A percentile compares a stretch with the other conserved stretches of the same genome.
phyloP scores from a whole-genome alignment of 2,888 invertebrate species.

The Pasiphila rectangulata region DNA sequence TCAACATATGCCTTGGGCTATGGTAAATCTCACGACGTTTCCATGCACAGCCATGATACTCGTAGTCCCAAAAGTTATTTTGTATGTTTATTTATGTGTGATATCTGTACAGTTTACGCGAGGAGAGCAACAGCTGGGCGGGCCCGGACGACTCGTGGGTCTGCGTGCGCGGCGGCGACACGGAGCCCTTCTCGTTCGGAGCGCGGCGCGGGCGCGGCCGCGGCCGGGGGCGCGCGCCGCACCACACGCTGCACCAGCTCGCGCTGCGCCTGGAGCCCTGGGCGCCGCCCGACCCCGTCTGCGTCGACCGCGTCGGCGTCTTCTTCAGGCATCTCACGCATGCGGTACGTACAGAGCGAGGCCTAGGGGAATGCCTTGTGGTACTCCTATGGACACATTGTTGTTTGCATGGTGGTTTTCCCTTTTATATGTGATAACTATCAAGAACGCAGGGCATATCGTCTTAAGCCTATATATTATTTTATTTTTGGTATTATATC shows the following conservation, averaged over 20 bases:
- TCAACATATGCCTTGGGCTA: no score
- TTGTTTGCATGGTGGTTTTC: no score
- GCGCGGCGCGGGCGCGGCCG: slow-evolving; percentile 81
- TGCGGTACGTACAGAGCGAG: slow-evolving; percentile 38
- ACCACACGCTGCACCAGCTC: slow-evolving; percentile 91
- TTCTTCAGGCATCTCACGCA: slow-evolving; percentile 87
- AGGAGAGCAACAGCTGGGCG: slow-evolving; percentile 43
- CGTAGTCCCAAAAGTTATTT: no score
- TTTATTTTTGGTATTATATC: no score
- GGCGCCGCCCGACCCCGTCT: slow-evolving; percentile 92
- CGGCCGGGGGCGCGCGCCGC: slow-evolving; percentile 54
- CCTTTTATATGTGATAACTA: no score
- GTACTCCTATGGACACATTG: not conserved
- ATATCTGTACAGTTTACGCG: slow-evolving; percentile 43
- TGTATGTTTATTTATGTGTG: not conserved
- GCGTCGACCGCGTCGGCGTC: slow-evolving; percentile 96
- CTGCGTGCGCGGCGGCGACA: slow-evolving; percentile 88
- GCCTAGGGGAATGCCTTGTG: slow-evolving; percentile 1
- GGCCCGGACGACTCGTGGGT: slow-evolving; percentile 74
- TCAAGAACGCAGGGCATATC: no score
- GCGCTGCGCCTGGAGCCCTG: slow-evolving; percentile 94
- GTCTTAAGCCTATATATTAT: no score
- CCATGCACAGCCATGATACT: no score
- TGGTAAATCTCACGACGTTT: no score
- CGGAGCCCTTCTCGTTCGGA: slow-evolving; percentile 93